A percentile compares a stretch with the other conserved stretches of the same genome.
Evolutionary conservation across 2,888 invertebrate species (phyloP).

Genomic region (Callimorpha dominula): DNA sequence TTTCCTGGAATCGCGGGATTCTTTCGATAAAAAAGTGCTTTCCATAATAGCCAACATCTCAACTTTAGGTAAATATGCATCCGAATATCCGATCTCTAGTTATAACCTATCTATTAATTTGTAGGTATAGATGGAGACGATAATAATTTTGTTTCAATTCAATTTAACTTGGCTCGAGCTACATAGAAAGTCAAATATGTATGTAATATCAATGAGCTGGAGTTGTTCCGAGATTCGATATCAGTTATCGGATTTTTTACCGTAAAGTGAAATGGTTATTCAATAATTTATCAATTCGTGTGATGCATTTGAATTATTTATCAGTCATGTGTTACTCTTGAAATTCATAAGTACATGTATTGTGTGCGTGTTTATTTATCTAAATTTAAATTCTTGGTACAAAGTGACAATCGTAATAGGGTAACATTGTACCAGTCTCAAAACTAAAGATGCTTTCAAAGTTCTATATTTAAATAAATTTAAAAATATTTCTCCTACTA

Average conservation of each 20-base stretch:
- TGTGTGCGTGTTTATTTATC: neutral
- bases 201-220: neutral
- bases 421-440: no score
- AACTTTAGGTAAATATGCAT: no score
- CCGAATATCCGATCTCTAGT: no score
- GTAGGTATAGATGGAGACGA: neutral
- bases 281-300: slow-evolving; percentile 3
- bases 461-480: neutral
- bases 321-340: neutral
- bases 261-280: slow-evolving; percentile 9
- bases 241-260: slow-evolving; percentile 21
- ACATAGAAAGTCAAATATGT: neutral
- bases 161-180: neutral
- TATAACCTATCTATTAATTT: neutral
- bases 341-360: neutral
- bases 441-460: neutral
- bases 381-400: neutral
- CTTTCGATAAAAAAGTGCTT: no score
- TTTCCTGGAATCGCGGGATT: no score
- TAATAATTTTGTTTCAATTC: neutral
- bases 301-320: slow-evolving; percentile 3
- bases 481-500: neutral
- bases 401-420: no score
- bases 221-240: slow-evolving; percentile 11
- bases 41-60: no score